phyloP scores from a whole-genome alignment of 2,888 invertebrate genomes.

The Trichogramma dendrolimi region DNA sequence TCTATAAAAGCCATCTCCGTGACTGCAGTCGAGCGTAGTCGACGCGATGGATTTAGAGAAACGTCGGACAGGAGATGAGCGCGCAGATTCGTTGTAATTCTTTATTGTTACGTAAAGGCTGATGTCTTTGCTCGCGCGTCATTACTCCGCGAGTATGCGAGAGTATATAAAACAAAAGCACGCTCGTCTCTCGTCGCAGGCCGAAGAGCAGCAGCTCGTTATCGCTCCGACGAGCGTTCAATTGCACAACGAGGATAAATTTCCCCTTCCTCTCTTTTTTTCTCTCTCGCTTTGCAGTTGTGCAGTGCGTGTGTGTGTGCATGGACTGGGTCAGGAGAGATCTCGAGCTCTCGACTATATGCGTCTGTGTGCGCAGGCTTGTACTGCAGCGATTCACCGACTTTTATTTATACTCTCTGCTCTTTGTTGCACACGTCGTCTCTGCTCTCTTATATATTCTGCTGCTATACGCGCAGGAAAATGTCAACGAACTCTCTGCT shows the following conservation, averaged over 20 bases:
- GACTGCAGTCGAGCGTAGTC: too few species aligned
- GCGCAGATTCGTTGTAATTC: too few species aligned
- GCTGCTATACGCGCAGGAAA: slow-evolving; percentile 19
- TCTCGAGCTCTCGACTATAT: slow-evolving; percentile 10
- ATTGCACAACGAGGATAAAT: slow-evolving; percentile 18
- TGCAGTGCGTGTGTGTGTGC: not conserved
- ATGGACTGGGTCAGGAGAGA: slow-evolving; percentile 36
- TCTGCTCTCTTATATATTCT: slow-evolving; percentile 16
- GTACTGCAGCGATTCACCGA: slow-evolving; percentile 25
- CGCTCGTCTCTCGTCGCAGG: too few species aligned
- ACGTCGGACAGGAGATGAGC: too few species aligned
- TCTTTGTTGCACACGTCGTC: slow-evolving; percentile 3
- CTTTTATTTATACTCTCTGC: not conserved
- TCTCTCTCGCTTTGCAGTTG: not conserved
- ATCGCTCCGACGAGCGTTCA: slow-evolving; percentile 1
- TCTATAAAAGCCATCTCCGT: too few species aligned
- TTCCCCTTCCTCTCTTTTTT: not conserved
- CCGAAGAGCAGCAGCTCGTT: slow-evolving; percentile 5
- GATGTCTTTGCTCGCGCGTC: not conserved
- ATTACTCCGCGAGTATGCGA: not conserved
- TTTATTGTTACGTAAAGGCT: not conserved
- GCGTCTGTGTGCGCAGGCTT: slow-evolving; percentile 25
- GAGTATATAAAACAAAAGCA: too few species aligned
- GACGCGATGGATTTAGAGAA: too few species aligned
- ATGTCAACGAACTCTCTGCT: slow-evolving; percentile 6